Conservation (phyloP, 2,888 invertebrate genomes). For the Drosophila borborema region DNA sequence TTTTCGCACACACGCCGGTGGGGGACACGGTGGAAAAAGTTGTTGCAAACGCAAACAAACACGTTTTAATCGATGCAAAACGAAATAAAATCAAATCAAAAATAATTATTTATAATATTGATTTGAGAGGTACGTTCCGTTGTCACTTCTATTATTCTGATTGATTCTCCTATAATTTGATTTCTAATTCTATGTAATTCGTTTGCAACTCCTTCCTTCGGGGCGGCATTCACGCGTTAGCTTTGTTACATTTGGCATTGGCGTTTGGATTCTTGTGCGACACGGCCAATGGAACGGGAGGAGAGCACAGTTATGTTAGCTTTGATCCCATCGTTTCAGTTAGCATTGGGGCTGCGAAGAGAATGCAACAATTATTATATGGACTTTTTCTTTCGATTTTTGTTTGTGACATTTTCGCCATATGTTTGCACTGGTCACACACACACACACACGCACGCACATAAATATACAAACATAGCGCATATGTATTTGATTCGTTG, state of each 20-base stretch:
- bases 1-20: slow-evolving; percentile 53
- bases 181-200: slow-evolving; percentile 18
- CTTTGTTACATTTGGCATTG: slow-evolving; percentile 72
- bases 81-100: slow-evolving; percentile 35
- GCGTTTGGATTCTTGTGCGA: slow-evolving; percentile 21
- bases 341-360: slow-evolving; percentile 51
- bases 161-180: slow-evolving; percentile 27
- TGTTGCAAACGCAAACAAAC: slow-evolving; percentile 74
- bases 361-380: slow-evolving; percentile 52
- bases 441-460: slow-evolving; percentile 13
- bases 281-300: not conserved
- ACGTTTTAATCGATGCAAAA: slow-evolving; percentile 62
- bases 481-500: slow-evolving; percentile 35
- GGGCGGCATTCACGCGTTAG: slow-evolving; percentile 55
- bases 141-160: not conserved
- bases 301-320: slow-evolving; percentile 12
- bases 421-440: slow-evolving; percentile 65
- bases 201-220: slow-evolving; percentile 42
- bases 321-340: slow-evolving; percentile 35
- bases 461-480: slow-evolving; percentile 21
- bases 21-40: slow-evolving; percentile 62
- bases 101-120: not conserved
- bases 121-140: not conserved
- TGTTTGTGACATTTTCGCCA: slow-evolving; percentile 45
- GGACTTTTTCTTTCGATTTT: not conserved